phyloP scores from a whole-genome alignment of 2,888 invertebrate genomes.

The Lithophane socia region DNA sequence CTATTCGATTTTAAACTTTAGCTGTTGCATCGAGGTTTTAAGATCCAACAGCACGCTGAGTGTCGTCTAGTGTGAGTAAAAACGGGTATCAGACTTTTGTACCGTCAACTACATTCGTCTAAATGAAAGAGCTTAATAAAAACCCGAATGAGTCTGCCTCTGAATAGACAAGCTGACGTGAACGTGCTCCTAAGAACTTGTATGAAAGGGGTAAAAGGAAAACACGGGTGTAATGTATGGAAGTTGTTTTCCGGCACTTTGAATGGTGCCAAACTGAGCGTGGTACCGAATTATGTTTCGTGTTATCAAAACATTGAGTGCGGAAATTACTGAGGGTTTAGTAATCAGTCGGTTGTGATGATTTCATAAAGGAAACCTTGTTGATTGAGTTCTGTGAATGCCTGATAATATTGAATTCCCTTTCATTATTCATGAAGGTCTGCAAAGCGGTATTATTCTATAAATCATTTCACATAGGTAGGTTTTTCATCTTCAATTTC shows the following conservation, averaged over 20 bases:
- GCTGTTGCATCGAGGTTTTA: not conserved
- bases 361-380: conserved; percentile 3
- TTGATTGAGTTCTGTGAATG: not conserved
- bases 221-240: conserved; percentile 49
- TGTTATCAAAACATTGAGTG: conserved; percentile 49
- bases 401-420: not conserved
- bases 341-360: conserved; percentile 19
- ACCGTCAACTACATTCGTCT: conserved; percentile 63
- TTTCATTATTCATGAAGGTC: not conserved
- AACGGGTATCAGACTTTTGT: conserved; percentile 48
- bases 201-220: conserved; percentile 54
- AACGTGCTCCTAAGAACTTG: conserved; percentile 59
- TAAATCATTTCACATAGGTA: no score
- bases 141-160: conserved; percentile 61
- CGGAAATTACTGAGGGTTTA: conserved; percentile 21
- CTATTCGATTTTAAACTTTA: not conserved
- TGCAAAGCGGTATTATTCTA: no score
- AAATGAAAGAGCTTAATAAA: conserved; percentile 71
- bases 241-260: conserved; percentile 43
- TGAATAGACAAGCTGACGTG: conserved; percentile 69
- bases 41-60: not conserved
- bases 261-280: conserved; percentile 58
- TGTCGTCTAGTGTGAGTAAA: not conserved
- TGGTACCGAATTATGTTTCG: conserved; percentile 51
- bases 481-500: no score